Evolutionary conservation across 2,113 vertebrate species (phyloP), one percentile per base, ranked within the genome.

Genomic region (Trichechus manatus): DNA sequence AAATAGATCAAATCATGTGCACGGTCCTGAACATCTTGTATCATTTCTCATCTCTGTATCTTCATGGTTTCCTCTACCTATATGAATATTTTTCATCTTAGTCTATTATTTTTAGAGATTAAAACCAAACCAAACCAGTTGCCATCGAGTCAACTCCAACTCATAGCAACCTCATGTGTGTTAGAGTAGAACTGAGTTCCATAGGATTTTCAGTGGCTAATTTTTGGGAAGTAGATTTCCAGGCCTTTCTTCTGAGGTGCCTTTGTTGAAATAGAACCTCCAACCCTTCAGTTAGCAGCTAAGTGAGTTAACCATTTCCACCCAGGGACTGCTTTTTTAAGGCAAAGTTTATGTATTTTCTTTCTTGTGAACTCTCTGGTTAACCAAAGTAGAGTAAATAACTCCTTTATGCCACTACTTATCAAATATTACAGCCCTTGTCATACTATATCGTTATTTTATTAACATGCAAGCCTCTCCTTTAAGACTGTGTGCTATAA

Each of bases 71-170:
- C 50, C 25, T 77, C 14, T 87, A 9, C 15, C 33, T 63, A 39
- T 42, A 77, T 53, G 23, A 94, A 74, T 89, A 1, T 78, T 75
- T 82, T 47, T 63, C n/a, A 94, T 91, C 47, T 88, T 68, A 88
- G 20, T 82, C 29, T 33, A 9, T 70, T 31, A 80, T 79, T 53
- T 95, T 85, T 59, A 29, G 85, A 89, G 66, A 53, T 31, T 70
- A 31, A 14, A 70, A 17, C 5, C 31, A 70, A 70, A 70, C 29
- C 29, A 70, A 70, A 70, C 14, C 31, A 70, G 33, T 70, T 70
- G 66, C 20, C 33, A 70, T 15, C 33, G 66, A 70, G 31, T 70
- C 14, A 17, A n/a, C 31, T 70, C 33, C 15, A 31, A 70, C 31
- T 64, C 63, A 64, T 9, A 20, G 61, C 19, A 63, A 7, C 61